Conservation (phyloP, 2,888 invertebrate species). For the Coenonympha arcania region DNA sequence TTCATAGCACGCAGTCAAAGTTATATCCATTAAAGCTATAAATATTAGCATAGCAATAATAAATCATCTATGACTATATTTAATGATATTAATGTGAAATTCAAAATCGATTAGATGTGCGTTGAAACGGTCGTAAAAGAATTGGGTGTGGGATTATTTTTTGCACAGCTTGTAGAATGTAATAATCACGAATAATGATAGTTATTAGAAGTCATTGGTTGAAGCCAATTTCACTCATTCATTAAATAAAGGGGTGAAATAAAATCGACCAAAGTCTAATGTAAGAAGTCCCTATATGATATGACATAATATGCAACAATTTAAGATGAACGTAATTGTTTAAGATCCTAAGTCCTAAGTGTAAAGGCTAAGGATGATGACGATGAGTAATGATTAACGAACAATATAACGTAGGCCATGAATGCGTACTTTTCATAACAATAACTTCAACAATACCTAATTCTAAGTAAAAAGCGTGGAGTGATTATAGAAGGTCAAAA, state of each 20-base stretch:
- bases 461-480: too few relatives aligned
- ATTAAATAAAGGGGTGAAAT: neutral
- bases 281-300: too few relatives aligned
- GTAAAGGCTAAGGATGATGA: too few relatives aligned
- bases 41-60: too few relatives aligned
- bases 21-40: conserved; percentile 30
- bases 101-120: conserved; percentile 39
- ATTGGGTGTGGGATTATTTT: conserved; percentile 16
- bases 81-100: conserved; percentile 43
- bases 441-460: too few relatives aligned
- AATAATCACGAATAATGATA: neutral
- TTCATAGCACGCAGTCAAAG: conserved; percentile 31
- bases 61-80: conserved; percentile 37
- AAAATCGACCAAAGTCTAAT: neutral
- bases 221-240: neutral
- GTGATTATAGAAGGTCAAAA: too few relatives aligned
- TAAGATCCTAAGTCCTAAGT: too few relatives aligned
- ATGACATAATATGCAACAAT: too few relatives aligned
- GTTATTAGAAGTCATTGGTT: neutral
- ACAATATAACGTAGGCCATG: too few relatives aligned
- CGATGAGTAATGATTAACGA: too few relatives aligned
- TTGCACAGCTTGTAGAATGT: conserved; percentile 3
- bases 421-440: too few relatives aligned
- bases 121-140: conserved; percentile 26
- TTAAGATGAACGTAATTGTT: too few relatives aligned